Percentiles rank a stretch among this genome's conserved stretches.
Evolutionary conservation across 2,888 invertebrate genomes (phyloP).

Genomic region (Gnatocerus cornutus): DNA sequence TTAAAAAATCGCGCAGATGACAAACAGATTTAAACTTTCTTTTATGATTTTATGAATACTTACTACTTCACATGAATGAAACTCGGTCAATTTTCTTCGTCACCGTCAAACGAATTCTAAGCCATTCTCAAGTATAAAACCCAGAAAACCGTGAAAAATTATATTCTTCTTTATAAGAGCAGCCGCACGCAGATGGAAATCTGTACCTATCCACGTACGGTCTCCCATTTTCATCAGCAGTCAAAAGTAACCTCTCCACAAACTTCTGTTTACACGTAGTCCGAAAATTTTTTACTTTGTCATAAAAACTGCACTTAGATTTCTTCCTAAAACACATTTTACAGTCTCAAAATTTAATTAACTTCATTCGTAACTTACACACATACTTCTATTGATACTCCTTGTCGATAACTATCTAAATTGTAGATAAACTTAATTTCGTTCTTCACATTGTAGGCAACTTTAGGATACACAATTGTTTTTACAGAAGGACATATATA

Average conservation of each 20-base stretch:
- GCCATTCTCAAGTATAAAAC: background rate
- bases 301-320: conserved; percentile 21
- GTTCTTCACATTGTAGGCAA: conserved; percentile 20
- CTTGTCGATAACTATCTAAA: conserved; percentile 35
- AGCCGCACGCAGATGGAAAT: conserved; percentile 40
- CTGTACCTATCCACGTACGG: conserved; percentile 34
- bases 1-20: too few species aligned
- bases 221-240: conserved; percentile 20
- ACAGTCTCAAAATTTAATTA: too few species aligned
- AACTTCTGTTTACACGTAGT: conserved; percentile 35
- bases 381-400: conserved; percentile 22
- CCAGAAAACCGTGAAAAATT: conserved; percentile 7
- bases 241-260: conserved; percentile 26
- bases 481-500: conserved; percentile 9
- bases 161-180: conserved; percentile 6
- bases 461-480: conserved; percentile 21
- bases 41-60: too few species aligned
- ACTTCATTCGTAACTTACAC: conserved; percentile 9
- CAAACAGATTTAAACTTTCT: too few species aligned
- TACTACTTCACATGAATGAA: too few species aligned
- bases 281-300: conserved; percentile 6
- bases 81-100: too few species aligned
- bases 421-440: conserved; percentile 32
- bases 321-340: conserved; percentile 26
- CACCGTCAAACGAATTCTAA: background rate